Conservation (phyloP, 2,888 invertebrate species). For the Eristalis tenax region DNA sequence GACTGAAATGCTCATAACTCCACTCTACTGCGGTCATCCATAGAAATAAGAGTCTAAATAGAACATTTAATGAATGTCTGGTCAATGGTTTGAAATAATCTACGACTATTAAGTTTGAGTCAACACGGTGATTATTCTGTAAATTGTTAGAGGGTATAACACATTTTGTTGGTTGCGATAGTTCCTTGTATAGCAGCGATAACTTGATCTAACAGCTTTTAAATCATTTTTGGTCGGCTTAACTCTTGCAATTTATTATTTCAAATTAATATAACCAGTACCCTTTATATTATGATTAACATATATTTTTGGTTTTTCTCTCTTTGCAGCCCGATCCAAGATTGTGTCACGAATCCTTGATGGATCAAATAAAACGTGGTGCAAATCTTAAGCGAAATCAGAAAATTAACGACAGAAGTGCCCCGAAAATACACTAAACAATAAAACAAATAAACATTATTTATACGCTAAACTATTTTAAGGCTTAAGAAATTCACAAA, state of each 20-base stretch:
- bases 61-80: not conserved
- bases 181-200: not conserved
- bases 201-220: slow-evolving; percentile 39
- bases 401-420: slow-evolving; percentile 88
- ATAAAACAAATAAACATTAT: slow-evolving; percentile 62
- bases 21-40: too few species aligned
- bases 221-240: slow-evolving; percentile 37
- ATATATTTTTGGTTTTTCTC: slow-evolving; percentile 11
- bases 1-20: too few species aligned
- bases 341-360: slow-evolving; percentile 91
- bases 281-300: not conserved
- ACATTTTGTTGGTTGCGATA: not conserved
- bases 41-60: too few species aligned
- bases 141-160: not conserved
- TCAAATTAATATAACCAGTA: not conserved
- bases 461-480: slow-evolving; percentile 55
- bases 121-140: too few species aligned
- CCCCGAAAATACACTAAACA: slow-evolving; percentile 90
- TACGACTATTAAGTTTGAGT: too few species aligned
- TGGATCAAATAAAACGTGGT: slow-evolving; percentile 96
- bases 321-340: slow-evolving; percentile 87
- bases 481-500: slow-evolving; percentile 31
- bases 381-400: slow-evolving; percentile 89
- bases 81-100: too few species aligned
- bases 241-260: slow-evolving; percentile 18